A percentile compares a stretch with the other conserved stretches of the same genome.
Conservation (phyloP, 2,888 invertebrate species). For the Sisyra nigra region DNA sequence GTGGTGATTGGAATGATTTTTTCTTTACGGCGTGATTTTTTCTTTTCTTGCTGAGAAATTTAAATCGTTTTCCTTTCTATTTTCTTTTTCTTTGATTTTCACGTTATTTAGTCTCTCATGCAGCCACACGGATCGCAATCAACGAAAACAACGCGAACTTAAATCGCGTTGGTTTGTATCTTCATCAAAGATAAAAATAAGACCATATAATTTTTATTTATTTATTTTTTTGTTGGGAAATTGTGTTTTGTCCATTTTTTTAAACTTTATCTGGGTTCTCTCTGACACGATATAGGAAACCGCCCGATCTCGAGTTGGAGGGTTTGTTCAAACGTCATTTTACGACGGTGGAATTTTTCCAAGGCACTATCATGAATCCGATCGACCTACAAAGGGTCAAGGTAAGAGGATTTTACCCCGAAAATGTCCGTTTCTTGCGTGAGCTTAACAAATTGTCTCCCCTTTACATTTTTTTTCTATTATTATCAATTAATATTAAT, state of each 20-base stretch:
- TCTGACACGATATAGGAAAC: slow-evolving; percentile 59
- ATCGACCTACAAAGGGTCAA: slow-evolving; percentile 99
- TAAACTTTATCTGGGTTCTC: not conserved
- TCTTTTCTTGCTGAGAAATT: no score
- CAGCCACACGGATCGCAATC: no score
- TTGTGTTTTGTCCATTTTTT: not conserved
- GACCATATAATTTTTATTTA: not conserved
- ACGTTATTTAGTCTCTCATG: no score
- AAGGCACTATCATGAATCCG: slow-evolving; percentile 99
- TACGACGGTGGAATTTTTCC: slow-evolving; percentile 99
- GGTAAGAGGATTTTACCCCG: slow-evolving; percentile 46
- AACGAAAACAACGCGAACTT: no score
- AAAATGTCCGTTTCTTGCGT: not conserved
- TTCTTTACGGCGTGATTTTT: no score
- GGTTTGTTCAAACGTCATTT: slow-evolving; percentile 99
- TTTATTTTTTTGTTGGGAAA: not conserved
- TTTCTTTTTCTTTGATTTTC: no score
- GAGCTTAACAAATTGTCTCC: no score
- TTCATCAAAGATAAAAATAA: not conserved
- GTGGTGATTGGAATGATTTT: no score
- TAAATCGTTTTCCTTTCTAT: no score
- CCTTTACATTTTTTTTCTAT: no score
- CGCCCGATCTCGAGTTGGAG: slow-evolving; percentile 99
- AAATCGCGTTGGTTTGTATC: no score
- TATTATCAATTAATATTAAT: no score